Conservation (phyloP, 2,888 invertebrate species). For the Chrysotoxum bicinctum region DNA sequence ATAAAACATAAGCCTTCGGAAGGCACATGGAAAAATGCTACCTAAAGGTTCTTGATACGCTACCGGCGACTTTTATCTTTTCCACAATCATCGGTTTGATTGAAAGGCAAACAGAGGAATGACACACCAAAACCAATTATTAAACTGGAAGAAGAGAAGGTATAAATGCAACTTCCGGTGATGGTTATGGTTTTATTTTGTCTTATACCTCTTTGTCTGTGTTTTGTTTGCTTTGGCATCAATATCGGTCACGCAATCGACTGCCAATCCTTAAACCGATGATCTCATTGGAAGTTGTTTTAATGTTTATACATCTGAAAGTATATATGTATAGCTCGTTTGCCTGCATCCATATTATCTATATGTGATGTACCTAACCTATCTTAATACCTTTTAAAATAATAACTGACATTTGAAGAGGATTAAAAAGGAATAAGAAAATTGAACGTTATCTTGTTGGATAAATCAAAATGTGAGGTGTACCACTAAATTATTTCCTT, state of each 20-base stretch:
- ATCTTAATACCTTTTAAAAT: constrained; percentile 7
- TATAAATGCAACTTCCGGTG: constrained; percentile 62
- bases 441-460: neutral
- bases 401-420: constrained; percentile 35
- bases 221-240: constrained; percentile 60
- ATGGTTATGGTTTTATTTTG: constrained; percentile 24
- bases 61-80: constrained; percentile 24
- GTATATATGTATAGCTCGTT: neutral
- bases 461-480: constrained; percentile 14
- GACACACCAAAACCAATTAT: constrained; percentile 64
- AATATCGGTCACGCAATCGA: constrained; percentile 68
- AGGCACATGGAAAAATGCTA: constrained; percentile 21
- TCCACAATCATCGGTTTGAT: constrained; percentile 61
- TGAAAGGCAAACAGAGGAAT: constrained; percentile 54
- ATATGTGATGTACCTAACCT: neutral
- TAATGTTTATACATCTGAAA: neutral
- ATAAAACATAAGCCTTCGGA: constrained; percentile 4
- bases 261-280: constrained; percentile 67
- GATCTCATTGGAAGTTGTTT: constrained; percentile 58
- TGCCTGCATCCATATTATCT: constrained; percentile 28
- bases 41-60: constrained; percentile 51
- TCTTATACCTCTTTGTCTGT: constrained; percentile 3
- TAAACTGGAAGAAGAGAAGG: constrained; percentile 9
- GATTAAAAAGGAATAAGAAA: constrained; percentile 17
- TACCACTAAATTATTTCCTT: too few species aligned